Conservation (phyloP, 2,113 vertebrate species). For the Plecturocebus donacophilus region DNA sequence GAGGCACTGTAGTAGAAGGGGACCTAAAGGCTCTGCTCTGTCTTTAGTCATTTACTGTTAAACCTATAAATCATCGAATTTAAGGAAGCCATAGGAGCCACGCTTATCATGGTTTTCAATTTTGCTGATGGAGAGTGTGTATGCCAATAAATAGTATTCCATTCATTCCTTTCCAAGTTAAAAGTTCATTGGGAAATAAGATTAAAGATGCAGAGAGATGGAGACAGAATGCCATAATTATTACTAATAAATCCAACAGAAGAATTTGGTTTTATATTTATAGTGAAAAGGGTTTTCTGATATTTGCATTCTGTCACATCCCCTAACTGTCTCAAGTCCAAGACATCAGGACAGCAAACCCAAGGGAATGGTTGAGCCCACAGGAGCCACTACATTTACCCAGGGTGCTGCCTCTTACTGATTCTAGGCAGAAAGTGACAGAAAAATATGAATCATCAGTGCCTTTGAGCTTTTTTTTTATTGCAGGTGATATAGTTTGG, state of each 20-base stretch:
- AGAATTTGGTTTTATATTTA: not conserved
- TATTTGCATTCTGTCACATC: not conserved
- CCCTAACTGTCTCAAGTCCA: not conserved
- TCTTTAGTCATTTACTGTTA: not conserved
- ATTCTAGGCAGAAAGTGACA: not conserved
- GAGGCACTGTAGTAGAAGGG: not conserved
- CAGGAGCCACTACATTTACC: not conserved
- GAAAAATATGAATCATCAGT: not conserved
- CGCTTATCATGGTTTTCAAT: not conserved
- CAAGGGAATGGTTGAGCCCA: not conserved
- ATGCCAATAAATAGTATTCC: not conserved
- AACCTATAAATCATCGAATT: not conserved
- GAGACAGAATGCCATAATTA: not conserved
- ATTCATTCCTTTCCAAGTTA: not conserved
- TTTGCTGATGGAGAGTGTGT: not conserved
- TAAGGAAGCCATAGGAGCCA: not conserved
- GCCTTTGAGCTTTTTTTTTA: not conserved
- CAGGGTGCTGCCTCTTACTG: not conserved
- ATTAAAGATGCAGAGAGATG: not conserved
- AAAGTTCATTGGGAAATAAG: constrained; percentile 11
- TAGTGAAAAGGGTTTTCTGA: not conserved
- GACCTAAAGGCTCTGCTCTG: not conserved
- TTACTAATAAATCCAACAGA: not conserved
- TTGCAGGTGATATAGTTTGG: no score
- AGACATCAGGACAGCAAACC: not conserved